A percentile compares a stretch with the other conserved stretches of the same genome.
These are phyloP conservation scores for Sarcoramphus papa DNA, from an alignment of 2,797 vertebrate species.

Conservation along the genomic window DNA sequence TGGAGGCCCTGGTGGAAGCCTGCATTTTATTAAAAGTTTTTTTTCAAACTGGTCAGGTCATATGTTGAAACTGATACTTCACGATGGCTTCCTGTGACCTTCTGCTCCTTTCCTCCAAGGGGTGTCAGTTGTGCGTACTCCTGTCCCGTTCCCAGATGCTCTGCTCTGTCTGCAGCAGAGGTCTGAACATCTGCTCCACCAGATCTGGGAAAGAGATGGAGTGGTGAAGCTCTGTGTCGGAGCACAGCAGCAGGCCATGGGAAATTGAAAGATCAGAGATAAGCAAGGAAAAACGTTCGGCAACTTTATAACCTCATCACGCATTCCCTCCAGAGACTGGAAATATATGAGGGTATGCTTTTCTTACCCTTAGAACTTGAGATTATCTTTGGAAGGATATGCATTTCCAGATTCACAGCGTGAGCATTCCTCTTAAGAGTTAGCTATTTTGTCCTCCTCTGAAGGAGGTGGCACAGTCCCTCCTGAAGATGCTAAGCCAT, in stretches of 20 bases:
- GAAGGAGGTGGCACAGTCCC: not conserved
- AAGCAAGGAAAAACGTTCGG: not conserved
- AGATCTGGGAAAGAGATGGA: not conserved
- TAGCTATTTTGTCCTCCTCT: not conserved
- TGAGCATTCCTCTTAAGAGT: not conserved
- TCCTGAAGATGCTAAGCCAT: not conserved
- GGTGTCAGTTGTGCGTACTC: not conserved
- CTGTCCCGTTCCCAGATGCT: not conserved
- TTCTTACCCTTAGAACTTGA: not conserved
- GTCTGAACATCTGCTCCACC: not conserved
- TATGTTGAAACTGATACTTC: not conserved
- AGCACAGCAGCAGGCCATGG: slow-evolving; percentile 48
- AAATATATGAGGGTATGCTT: not conserved
- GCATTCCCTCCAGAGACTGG: not conserved
- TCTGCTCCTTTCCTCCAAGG: not conserved
- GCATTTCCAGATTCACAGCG: not conserved
- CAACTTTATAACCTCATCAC: not conserved
- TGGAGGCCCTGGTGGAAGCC: not conserved
- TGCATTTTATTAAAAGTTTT: slow-evolving; percentile 43
- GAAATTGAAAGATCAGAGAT: slow-evolving; percentile 48
- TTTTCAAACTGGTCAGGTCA: not conserved
- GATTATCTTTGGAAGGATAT: not conserved
- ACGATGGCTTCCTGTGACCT: slow-evolving; percentile 37
- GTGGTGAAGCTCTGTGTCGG: not conserved
- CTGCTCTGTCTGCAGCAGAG: not conserved